Evolutionary conservation across 2,113 vertebrate species (phyloP).

Genomic region (Hiodon alosoides): DNA sequence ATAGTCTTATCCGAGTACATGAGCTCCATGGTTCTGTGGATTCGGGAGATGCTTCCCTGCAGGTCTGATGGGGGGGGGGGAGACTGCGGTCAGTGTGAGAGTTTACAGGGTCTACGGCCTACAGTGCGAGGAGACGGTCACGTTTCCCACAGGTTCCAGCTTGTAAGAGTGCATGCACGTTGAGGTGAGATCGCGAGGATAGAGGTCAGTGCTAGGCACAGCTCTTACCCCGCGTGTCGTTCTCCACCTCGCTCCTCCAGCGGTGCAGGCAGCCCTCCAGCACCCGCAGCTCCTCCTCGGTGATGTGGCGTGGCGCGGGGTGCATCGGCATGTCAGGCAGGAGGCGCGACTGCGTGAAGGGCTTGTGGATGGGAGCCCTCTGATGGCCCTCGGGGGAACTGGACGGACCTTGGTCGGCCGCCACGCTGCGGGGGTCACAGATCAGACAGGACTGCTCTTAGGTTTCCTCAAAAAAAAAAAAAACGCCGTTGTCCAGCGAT

Average conservation of each 20-base stretch:
- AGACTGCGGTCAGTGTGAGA: neutral
- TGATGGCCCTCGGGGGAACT: conserved; percentile 69
- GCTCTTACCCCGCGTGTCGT: conserved; percentile 81
- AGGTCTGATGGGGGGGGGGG: conserved; percentile 67
- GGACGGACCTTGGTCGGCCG: conserved; percentile 66
- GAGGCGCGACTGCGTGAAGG: conserved; percentile 91
- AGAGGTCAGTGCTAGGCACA: neutral
- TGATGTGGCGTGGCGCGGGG: conserved; percentile 89
- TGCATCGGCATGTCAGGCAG: conserved; percentile 92
- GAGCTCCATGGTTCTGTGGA: conserved; percentile 91
- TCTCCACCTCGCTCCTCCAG: conserved; percentile 97
- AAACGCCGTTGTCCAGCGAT: too few species aligned
- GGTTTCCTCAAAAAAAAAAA: too few species aligned
- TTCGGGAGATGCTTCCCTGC: conserved; percentile 91
- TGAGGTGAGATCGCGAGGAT: neutral
- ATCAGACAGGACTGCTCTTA: too few species aligned
- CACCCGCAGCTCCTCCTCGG: conserved; percentile 86
- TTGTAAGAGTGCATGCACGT: too few species aligned
- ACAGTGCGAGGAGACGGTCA: too few species aligned
- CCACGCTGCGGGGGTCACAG: conserved; percentile 56
- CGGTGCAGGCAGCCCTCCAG: conserved; percentile 92
- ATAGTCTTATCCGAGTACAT: conserved; percentile 98
- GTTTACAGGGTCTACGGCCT: too few species aligned
- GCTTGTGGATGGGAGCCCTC: conserved; percentile 85
- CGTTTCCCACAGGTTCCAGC: too few species aligned